Conservation (phyloP, 2,113 vertebrate genomes). For the Eleginops maclovinus region DNA sequence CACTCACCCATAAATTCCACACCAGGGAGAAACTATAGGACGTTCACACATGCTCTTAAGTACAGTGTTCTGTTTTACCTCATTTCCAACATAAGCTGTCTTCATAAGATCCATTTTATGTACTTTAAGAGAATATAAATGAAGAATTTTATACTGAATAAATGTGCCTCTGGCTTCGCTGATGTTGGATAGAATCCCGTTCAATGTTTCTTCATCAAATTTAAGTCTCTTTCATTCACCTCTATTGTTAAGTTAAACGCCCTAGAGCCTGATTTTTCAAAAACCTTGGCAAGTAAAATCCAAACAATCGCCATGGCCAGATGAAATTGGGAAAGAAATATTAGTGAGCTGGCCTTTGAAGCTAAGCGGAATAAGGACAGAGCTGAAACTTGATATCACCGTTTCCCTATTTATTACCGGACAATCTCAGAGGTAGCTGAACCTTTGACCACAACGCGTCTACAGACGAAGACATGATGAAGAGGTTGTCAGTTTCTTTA, state of each 20-base stretch:
- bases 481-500: slow-evolving; percentile 45
- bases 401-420: slow-evolving; percentile 30
- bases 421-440: slow-evolving; percentile 11
- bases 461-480: slow-evolving; percentile 41
- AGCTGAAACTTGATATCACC: slow-evolving; percentile 15
- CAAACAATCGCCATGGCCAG: not conserved
- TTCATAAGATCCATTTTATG: no score
- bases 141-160: no score
- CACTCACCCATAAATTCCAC: no score
- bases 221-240: no score
- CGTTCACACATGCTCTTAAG: no score
- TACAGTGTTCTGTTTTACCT: no score
- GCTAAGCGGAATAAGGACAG: not conserved
- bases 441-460: slow-evolving; percentile 36
- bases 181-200: no score
- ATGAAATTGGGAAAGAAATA: not conserved
- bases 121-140: no score
- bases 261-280: not conserved
- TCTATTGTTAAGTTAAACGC: not conserved
- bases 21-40: no score
- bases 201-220: no score
- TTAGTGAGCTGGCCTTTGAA: slow-evolving; percentile 5
- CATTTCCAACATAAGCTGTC: no score
- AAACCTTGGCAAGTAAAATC: not conserved
- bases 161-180: no score